Base-by-base conservation (phyloP, 1,140 invertebrate species). In the Arion vulgaris region DNA sequence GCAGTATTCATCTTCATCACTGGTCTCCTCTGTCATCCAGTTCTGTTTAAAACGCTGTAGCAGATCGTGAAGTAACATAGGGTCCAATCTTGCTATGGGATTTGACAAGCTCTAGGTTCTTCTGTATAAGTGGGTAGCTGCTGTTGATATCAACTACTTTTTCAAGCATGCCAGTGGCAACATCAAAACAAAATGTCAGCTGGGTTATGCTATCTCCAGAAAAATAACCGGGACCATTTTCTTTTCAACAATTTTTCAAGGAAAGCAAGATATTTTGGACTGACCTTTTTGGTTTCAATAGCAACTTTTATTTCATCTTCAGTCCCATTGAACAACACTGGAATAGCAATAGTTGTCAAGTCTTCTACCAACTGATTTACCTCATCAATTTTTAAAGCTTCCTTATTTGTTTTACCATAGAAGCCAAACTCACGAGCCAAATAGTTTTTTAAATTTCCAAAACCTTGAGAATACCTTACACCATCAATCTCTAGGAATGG, bases 391-490 rank as follows among this genome's bases (percentile, higher is more conserved):
- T 76, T 45, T n/a, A 76, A 51, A 17, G 38, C 17, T 51, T 76
- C 74, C 38, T 45, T 23, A 36, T 76, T 76, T n/a, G 26, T 36
- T 51, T 76, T 45, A n/a, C 74, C 74, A 38, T 76, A 51, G 74
- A 76, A 76, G 49, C 88, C 85, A 68, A 89, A 91, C 85, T 91
- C 84, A 17, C 83, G 85, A 17, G 87, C 90, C 45, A 49, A 49
- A 49, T 49, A 49, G 19, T 9, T 49, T 19, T 49, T 49, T n/a
- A n/a, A n/a, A 19, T 11, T 49, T 9, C 9, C 45, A 9, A 49
- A 49, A 49, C 45, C 19, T 49, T 49, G 45, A 19, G 45, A 9
- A 19, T 49, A 49, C 19, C 9, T 49, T 11, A 49, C 45, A 49
- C 45, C 45, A 19, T 49, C 45, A 49, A 49, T 19, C 19, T 11